Conservation (phyloP, 2,113 vertebrate species). For the Crypturellus undulatus region DNA sequence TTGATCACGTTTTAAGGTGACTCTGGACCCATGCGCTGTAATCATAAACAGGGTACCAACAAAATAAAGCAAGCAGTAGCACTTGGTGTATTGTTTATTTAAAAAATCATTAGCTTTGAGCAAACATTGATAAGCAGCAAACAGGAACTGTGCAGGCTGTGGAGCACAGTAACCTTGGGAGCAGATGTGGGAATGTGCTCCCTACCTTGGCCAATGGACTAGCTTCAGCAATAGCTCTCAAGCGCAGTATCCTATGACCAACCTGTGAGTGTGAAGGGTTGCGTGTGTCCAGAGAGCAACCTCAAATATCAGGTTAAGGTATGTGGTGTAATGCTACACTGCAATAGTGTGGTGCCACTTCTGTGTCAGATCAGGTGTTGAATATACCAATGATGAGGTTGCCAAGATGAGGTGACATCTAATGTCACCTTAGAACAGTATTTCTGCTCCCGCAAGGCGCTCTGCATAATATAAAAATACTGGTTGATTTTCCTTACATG, state of each 20-base stretch:
- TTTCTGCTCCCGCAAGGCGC: background rate
- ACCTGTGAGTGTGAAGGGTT: background rate
- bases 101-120: conserved; percentile 15
- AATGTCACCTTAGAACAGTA: background rate
- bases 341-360: background rate
- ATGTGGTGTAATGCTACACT: background rate
- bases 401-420: background rate
- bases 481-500: background rate
- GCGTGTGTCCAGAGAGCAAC: background rate
- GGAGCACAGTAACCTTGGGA: conserved; percentile 24
- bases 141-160: background rate
- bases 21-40: background rate
- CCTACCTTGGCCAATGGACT: background rate
- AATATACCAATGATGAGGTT: background rate
- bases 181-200: background rate
- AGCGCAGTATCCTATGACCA: background rate
- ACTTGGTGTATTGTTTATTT: background rate
- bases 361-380: background rate
- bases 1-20: background rate
- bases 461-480: background rate
- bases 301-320: background rate
- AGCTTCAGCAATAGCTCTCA: background rate
- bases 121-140: conserved; percentile 40
- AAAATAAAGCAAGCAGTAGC: background rate
- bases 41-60: background rate